A percentile compares a stretch with the other conserved stretches of the same genome.
phyloP scores from a whole-genome alignment of 2,888 invertebrate species.

The Lepidochitona cinerea region DNA sequence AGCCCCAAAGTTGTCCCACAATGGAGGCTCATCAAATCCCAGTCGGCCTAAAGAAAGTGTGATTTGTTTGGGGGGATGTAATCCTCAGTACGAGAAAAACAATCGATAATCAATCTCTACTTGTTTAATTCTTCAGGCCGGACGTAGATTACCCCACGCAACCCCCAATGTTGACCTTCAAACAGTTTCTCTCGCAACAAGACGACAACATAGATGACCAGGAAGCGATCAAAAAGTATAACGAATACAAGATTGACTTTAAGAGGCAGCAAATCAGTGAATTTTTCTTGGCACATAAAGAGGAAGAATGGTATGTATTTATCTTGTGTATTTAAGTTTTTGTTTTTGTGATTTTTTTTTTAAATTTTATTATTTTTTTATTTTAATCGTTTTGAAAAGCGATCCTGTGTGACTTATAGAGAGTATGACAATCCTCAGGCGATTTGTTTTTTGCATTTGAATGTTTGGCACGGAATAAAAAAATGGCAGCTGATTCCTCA shows the following conservation, averaged over 20 bases:
- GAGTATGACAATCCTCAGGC: no score
- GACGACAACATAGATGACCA: slow-evolving; percentile 96
- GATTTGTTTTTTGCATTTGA: no score
- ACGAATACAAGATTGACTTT: slow-evolving; percentile 98
- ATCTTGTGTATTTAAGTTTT: background rate
- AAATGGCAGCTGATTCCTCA: no score
- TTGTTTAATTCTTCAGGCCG: slow-evolving; percentile 25
- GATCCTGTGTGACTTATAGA: no score
- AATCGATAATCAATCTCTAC: background rate
- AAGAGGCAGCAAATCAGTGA: slow-evolving; percentile 96
- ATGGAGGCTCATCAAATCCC: no score
- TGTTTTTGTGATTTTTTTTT: no score
- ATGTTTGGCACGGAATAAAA: no score
- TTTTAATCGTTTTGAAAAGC: no score
- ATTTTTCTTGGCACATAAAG: slow-evolving; percentile 99
- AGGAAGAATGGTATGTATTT: slow-evolving; percentile 97
- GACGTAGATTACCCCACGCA: slow-evolving; percentile 80
- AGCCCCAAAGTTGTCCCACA: no score
- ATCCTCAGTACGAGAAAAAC: background rate
- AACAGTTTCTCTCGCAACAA: slow-evolving; percentile 94
- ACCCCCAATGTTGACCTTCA: slow-evolving; percentile 96
- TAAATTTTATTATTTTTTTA: no score
- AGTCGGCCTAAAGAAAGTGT: no score
- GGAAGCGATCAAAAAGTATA: slow-evolving; percentile 96
- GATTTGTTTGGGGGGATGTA: no score